Base-by-base conservation (phyloP, 2,113 vertebrate species). In the Apodemus speciosus region DNA sequence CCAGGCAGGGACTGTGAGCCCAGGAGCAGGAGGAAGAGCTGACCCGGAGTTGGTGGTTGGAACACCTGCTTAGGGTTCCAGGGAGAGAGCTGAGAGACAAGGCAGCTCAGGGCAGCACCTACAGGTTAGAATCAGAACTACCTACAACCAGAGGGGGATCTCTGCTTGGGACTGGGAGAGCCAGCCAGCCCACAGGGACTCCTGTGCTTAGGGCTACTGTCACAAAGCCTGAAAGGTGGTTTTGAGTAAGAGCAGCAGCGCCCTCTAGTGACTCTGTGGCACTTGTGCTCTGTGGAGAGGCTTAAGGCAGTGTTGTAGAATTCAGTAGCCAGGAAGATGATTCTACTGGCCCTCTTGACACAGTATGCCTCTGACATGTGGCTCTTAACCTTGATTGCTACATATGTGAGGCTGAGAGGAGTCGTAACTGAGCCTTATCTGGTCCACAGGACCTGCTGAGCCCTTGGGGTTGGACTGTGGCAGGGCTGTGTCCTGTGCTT, bases 201-300 rank as follows among this genome's bases (percentile, higher is more conserved):
- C 73, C 46, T 92, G 30, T 93, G 73, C 79, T 64, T 25, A 11
- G 7, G 85, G 75, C 81, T 64, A 2, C n/a, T 6, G 0, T 3
- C 76, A 40, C 8, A 1, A 20, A 66, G 23, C 16, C 43, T 1
- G 64, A n/a, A 40, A 56, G 77, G 51, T 73, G 73, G n/a, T 58
- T 38, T 7, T 89, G 58, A 53, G 84, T 76, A 93, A 91, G 94
- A 89, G 51, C 86, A 92, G 93, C 35, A 4, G 94, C 80, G 89
- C 97, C 95, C 97, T 97, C 97, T 97, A 91, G 95, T 96, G 97
- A 30, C 75, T 60, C 27, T 14, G 3, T 35, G 46, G 94, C 91
- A 96, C 73, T 76, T 79, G 40, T 87, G 62, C 62, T 89, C 91
- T 2, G 2, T 0, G 11, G 58, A 72, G 77, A 66, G 18, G 46